Conservation (phyloP, 2,797 vertebrate species). For the Crenuchus spilurus region DNA sequence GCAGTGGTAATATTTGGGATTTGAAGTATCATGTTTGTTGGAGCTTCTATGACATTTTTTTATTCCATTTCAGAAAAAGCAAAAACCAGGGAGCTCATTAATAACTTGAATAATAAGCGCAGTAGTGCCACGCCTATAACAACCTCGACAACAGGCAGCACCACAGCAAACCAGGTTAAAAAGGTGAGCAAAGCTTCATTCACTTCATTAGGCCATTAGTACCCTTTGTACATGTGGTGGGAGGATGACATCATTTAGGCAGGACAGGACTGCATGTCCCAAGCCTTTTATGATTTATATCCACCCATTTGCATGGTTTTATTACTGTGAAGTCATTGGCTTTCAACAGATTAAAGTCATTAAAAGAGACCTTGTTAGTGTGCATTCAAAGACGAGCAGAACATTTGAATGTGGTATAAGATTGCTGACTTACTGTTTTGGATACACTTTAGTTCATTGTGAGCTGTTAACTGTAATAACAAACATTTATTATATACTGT, state of each 20-base stretch:
- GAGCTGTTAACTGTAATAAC: not conserved
- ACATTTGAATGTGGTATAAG: not conserved
- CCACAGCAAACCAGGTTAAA: slow-evolving; percentile 71
- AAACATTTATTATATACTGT: too few relatives aligned
- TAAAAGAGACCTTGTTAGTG: not conserved
- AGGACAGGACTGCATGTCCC: not conserved
- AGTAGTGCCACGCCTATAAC: slow-evolving; percentile 71
- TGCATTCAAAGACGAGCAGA: not conserved
- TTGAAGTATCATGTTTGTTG: not conserved
- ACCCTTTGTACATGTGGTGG: not conserved
- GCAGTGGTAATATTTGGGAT: not conserved
- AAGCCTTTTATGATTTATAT: not conserved
- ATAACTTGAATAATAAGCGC: slow-evolving; percentile 87
- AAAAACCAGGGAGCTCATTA: slow-evolving; percentile 84
- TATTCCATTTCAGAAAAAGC: slow-evolving; percentile 77
- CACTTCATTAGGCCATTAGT: not conserved
- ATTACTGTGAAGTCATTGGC: not conserved
- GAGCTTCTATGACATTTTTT: not conserved
- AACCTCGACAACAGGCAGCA: slow-evolving; percentile 64
- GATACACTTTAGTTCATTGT: not conserved
- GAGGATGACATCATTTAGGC: not conserved
- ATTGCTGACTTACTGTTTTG: not conserved
- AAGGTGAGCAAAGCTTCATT: slow-evolving; percentile 65
- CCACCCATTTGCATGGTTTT: slow-evolving; percentile 1
- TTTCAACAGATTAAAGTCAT: not conserved